A percentile compares a stretch with the other conserved stretches of the same genome.
These are phyloP conservation scores for Aricia artaxerxes DNA, from an alignment of 2,888 invertebrate genomes.

Conservation along the genomic window DNA sequence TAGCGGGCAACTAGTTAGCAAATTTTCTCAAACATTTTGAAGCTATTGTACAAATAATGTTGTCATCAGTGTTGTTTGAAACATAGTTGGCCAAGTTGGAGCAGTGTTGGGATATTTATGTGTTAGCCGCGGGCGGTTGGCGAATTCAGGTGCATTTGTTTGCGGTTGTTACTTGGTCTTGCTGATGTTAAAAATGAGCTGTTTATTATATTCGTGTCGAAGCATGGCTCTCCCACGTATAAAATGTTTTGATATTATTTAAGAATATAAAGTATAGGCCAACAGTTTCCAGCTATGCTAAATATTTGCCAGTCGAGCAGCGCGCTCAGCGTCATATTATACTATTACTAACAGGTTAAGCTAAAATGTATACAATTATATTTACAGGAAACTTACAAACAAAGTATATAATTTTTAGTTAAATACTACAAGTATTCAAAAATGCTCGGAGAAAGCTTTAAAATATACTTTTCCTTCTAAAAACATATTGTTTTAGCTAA, in stretches of 20 bases:
- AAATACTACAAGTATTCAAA: too few species aligned
- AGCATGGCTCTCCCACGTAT: too few species aligned
- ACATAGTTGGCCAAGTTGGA: background rate
- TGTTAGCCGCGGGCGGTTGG: background rate
- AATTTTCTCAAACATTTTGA: background rate
- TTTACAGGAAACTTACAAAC: background rate
- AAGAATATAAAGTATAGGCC: background rate
- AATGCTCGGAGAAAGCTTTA: too few species aligned
- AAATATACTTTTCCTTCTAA: too few species aligned
- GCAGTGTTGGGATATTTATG: conserved; percentile 11
- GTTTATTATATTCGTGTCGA: too few species aligned
- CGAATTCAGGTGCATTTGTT: conserved; percentile 17
- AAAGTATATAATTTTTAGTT: background rate
- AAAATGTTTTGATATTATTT: too few species aligned
- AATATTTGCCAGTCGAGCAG: background rate
- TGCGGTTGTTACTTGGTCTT: background rate
- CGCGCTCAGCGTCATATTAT: background rate
- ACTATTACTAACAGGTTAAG: background rate
- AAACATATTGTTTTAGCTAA: too few species aligned
- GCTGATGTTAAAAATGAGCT: background rate
- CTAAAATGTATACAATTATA: background rate
- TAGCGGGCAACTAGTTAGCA: background rate
- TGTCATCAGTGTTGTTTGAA: background rate
- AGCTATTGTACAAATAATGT: conserved; percentile 1
- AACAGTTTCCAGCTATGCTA: background rate